Conservation (phyloP, 2,888 invertebrate species). For the Lissonota sp. region DNA sequence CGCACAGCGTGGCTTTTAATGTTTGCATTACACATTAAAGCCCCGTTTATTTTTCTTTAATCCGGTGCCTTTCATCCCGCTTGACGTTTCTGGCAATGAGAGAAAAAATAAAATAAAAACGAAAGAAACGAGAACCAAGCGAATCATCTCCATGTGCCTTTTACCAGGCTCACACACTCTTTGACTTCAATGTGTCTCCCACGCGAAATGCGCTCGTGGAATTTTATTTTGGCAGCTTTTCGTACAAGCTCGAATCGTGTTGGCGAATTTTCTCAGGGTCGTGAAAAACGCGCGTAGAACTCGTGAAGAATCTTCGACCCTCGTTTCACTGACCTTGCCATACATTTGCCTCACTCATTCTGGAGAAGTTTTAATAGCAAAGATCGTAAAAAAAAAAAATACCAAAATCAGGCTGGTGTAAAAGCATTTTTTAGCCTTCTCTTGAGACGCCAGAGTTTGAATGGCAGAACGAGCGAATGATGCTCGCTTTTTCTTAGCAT, state of each 20-base stretch:
- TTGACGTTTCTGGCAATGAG: constrained; percentile 1
- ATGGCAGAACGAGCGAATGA: not conserved
- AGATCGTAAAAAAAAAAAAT: not conserved
- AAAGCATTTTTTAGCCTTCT: no score
- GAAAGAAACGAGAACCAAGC: not conserved
- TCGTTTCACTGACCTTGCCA: constrained; percentile 10
- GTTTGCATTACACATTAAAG: constrained; percentile 10
- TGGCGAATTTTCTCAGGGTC: constrained; percentile 1
- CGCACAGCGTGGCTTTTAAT: constrained; percentile 10
- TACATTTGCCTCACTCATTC: constrained; percentile 5
- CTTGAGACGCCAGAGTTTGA: no score
- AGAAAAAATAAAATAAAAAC: constrained; percentile 16
- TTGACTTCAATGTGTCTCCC: not conserved
- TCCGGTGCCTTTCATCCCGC: constrained; percentile 27
- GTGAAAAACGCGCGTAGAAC: not conserved
- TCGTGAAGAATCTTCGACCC: constrained; percentile 4
- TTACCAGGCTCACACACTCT: not conserved
- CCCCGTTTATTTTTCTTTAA: constrained; percentile 39
- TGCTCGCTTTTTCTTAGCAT: constrained; percentile 1
- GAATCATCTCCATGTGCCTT: not conserved
- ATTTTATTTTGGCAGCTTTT: constrained; percentile 30
- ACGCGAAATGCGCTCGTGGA: not conserved
- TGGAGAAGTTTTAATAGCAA: constrained; percentile 32
- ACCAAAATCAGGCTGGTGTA: no score
- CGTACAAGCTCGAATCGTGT: constrained; percentile 1